Evolutionary conservation across 2,113 vertebrate species (phyloP), one percentile per base, ranked within the genome.

Genomic region (Limanda limanda): DNA sequence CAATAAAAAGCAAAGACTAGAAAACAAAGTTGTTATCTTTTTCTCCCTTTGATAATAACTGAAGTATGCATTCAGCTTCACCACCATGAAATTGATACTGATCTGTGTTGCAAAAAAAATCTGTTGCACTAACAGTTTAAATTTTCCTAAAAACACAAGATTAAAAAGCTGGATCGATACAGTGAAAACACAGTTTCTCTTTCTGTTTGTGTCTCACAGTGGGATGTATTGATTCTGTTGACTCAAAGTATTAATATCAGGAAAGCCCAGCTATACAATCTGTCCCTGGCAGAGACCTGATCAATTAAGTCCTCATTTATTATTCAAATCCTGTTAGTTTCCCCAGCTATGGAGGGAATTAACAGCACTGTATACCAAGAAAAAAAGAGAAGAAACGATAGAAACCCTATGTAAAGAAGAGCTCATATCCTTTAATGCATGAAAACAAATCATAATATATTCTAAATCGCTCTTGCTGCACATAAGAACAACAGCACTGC

Each of bases 251-350:
- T 90, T 84, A 87, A 83, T 86, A 91, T 80, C 89, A 88, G 76
- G 35, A 12, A 73, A 68, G 57, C 52, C 9, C 68, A 61, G 78
- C 74, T 68, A 89, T 64, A 76, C 70, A 82, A 84, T 88, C 79
- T 81, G 71, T 67, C 55, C 76, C 60, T 71, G 52, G 54, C 56
- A 76, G 65, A 75, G 54, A 37, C 68, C 67, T 86, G 78, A 92
- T 91, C 89, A 91, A 91, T 91, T 89, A 88, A 84, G 62, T 65
- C 66, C 78, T 88, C 87, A 92, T 91, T 76, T 84, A 88, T 89
- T 80, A 88, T 92, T 92, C 82, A 91, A 71, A 75, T 82, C 15
- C 67, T 78, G 69, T 81, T 86, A 59, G 87, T 88, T 83, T 86
- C 58, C 51, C 66, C 47, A 59, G 58, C 63, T 21, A 60, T 61